These are phyloP conservation scores for Bufo bufo DNA, from an alignment of 2,113 vertebrate genomes.

Conservation along the genomic window DNA sequence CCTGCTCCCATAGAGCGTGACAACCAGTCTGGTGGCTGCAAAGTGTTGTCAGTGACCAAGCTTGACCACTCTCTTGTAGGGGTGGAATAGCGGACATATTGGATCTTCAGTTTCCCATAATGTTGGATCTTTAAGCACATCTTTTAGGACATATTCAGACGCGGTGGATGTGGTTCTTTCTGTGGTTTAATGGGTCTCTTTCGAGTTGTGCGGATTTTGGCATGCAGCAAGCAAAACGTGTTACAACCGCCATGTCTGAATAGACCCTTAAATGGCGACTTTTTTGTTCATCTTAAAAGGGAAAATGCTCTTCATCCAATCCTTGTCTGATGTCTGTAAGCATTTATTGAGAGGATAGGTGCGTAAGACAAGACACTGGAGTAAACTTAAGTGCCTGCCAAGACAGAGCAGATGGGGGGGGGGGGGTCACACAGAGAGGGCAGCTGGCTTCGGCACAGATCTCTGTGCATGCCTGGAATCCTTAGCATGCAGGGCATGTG, in stretches of 20 bases:
- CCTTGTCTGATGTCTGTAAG: not conserved
- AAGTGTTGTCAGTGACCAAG: too few relatives aligned
- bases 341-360: not conserved
- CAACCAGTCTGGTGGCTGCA: too few relatives aligned
- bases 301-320: not conserved
- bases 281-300: not conserved
- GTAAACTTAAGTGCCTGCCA: not conserved
- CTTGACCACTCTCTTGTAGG: too few relatives aligned
- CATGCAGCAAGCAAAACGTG: too few relatives aligned
- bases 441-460: conserved; percentile 26
- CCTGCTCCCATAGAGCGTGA: too few relatives aligned
- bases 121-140: too few relatives aligned
- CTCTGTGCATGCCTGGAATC: conserved; percentile 24
- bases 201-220: too few relatives aligned
- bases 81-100: not conserved
- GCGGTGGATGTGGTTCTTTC: too few relatives aligned
- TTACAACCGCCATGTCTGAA: too few relatives aligned
- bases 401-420: not conserved
- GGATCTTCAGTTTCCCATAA: not conserved
- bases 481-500: conserved; percentile 19
- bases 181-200: too few relatives aligned
- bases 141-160: too few relatives aligned
- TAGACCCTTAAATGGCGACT: too few relatives aligned
- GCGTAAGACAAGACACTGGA: not conserved
- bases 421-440: not conserved